A percentile compares a stretch with the other conserved stretches of the same genome.
Evolutionary conservation across 2,888 invertebrate genomes (phyloP).

Genomic region (Drosophila helvetica): DNA sequence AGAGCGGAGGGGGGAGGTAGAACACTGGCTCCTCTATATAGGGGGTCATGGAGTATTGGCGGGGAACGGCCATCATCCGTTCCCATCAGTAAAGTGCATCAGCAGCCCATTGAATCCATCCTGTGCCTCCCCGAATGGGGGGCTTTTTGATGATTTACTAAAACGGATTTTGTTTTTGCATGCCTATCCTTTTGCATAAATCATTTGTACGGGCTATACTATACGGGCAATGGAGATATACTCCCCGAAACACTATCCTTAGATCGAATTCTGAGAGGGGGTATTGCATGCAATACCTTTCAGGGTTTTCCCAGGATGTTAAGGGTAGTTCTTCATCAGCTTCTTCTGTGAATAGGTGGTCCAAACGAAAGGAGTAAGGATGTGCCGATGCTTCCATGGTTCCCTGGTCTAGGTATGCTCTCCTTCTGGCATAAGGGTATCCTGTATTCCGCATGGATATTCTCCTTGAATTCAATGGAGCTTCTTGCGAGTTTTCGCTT

Average conservation of each 20-base stretch:
- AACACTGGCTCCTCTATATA: background rate
- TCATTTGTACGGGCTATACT: constrained; percentile 16
- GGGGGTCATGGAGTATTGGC: background rate
- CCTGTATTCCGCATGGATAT: background rate
- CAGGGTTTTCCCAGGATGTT: too few species aligned
- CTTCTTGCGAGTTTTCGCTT: constrained; percentile 40
- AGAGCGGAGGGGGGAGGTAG: constrained; percentile 4
- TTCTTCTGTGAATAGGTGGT: too few species aligned
- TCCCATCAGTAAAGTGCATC: constrained; percentile 40
- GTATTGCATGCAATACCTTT: too few species aligned
- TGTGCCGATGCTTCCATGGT: too few species aligned
- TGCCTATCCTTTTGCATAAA: constrained; percentile 31
- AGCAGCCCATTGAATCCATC: constrained; percentile 41
- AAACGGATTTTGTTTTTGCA: constrained; percentile 45
- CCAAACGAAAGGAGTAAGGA: too few species aligned
- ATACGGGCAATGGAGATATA: too few species aligned
- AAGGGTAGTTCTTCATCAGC: too few species aligned
- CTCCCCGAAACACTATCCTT: too few species aligned
- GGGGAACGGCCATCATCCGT: constrained; percentile 8
- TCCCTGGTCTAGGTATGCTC: too few species aligned
- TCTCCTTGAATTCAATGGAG: constrained; percentile 29
- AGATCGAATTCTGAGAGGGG: too few species aligned
- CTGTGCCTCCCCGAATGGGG: constrained; percentile 32
- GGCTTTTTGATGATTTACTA: constrained; percentile 66
- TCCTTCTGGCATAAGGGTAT: constrained; percentile 10